These are phyloP conservation scores for Caenorhabditis sp. DNA, from an alignment of 2,888 invertebrate species.

Conservation along the genomic window DNA sequence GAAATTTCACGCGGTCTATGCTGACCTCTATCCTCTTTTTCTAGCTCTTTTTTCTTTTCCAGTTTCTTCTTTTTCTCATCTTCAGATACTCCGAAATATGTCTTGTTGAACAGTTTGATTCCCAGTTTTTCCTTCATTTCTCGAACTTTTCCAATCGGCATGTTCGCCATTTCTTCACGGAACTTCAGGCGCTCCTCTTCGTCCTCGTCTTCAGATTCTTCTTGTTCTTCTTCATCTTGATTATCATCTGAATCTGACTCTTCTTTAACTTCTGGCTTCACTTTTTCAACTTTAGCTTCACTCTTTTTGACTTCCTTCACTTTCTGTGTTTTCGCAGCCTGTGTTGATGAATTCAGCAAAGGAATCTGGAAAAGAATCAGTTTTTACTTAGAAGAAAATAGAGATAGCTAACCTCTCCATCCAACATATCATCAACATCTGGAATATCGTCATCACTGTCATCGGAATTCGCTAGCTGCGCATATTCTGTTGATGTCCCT, in stretches of 20 bases:
- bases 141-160: conserved; percentile 58
- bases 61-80: conserved; percentile 20
- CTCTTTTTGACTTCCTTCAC: neutral
- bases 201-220: conserved; percentile 30
- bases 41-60: conserved; percentile 14
- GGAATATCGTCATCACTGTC: conserved; percentile 24
- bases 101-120: conserved; percentile 61
- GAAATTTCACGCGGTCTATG: conserved; percentile 64
- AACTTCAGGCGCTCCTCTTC: conserved; percentile 38
- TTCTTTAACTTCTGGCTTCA: conserved; percentile 12
- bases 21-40: conserved; percentile 30
- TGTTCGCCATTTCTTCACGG: conserved; percentile 48
- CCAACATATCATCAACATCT: conserved; percentile 34
- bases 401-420: conserved; percentile 6
- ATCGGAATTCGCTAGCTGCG: conserved; percentile 23
- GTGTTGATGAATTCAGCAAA: conserved; percentile 16
- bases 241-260: conserved; percentile 8
- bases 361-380: conserved; percentile 16
- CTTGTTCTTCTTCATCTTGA: conserved; percentile 14
- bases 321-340: neutral
- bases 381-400: neutral
- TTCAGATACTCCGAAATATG: conserved; percentile 48
- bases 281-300: neutral
- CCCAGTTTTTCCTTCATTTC: conserved; percentile 60
- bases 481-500: conserved; percentile 32